phyloP scores from a whole-genome alignment of 2,888 invertebrate species.

The Chrysotoxum bicinctum region DNA sequence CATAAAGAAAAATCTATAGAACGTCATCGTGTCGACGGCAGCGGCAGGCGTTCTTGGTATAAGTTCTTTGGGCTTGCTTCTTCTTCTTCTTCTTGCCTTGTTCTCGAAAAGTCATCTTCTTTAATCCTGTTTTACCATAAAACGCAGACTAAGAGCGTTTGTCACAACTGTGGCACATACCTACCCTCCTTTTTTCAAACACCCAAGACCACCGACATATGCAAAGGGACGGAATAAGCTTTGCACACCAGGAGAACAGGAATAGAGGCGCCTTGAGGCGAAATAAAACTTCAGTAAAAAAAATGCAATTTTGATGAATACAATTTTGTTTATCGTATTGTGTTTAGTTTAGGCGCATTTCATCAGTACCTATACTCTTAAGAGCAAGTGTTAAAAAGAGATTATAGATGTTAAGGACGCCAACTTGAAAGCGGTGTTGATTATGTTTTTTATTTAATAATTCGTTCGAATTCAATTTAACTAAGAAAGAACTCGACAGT shows the following conservation, averaged over 20 bases:
- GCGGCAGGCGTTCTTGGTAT: not conserved
- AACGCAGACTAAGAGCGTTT: constrained; percentile 69
- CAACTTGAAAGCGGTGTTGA: no score
- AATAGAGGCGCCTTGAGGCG: not conserved
- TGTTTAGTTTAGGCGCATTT: no score
- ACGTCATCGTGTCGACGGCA: constrained; percentile 20
- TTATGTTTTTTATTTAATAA: no score
- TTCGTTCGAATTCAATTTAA: no score
- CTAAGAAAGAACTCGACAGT: no score
- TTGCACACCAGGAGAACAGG: not conserved
- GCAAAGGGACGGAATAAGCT: not conserved
- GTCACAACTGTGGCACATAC: constrained; percentile 19
- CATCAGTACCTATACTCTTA: no score
- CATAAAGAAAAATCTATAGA: constrained; percentile 50
- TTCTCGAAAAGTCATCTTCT: constrained; percentile 49
- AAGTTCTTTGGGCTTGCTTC: not conserved
- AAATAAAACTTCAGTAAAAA: no score
- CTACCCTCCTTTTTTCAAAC: not conserved
- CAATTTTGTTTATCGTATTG: no score
- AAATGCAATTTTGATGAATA: no score
- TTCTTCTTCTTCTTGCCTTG: constrained; percentile 18
- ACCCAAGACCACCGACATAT: not conserved
- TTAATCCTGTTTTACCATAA: constrained; percentile 58
- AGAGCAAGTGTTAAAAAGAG: no score
- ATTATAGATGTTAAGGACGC: no score